Evolutionary conservation across 1,140 invertebrate species (phyloP), one percentile per base, ranked within the genome.

Genomic region (Drosophila ambigua): DNA sequence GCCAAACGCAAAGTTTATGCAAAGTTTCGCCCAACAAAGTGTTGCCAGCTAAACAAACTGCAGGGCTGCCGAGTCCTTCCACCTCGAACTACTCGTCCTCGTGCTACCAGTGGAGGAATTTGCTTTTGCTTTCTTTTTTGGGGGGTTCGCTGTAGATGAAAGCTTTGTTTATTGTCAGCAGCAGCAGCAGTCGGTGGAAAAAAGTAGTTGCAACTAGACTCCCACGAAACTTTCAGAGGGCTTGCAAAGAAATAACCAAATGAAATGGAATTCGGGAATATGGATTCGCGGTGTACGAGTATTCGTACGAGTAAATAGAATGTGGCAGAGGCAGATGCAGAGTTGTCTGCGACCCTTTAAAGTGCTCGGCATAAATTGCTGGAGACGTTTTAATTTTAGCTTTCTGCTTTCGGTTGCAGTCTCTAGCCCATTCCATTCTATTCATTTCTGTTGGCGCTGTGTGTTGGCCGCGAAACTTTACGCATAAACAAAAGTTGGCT

Each of bases 21-120:
- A 77, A 81, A 84, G 49, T 77, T 67, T 39, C 6, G 6, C 39
- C 49, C 63, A 58, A 63, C 81, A 85, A 85, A 85, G 82, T 87
- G 82, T 87, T 87, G 82, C 81, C 72, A 72, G 69, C 78, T 87
- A 87, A 85, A 87, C 81, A 87, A 85, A 83, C 79, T 78, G 49
- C 63, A 74, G 58, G 46, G 35, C 13, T 5, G 11, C 35, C 69
- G 53, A 49, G 28, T 49, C 39, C 31, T 41, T 8, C 20, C 28
- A 35, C 23, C 35, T 43, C 20, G 13, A 62, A 63, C 41, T 64
- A 20, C 20, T 20, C 20, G 20, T 20, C 20, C 20, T 20, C 20
- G 20, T 20, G 20, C 20, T 20, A 13, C 35, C 20, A 39, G 11
- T 9, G 61, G 16, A 68, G 60, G 50, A 73, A 51, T 78, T 58